These are phyloP conservation scores for Syncerus caffer DNA, from an alignment of 2,797 vertebrate species.

Conservation along the genomic window DNA sequence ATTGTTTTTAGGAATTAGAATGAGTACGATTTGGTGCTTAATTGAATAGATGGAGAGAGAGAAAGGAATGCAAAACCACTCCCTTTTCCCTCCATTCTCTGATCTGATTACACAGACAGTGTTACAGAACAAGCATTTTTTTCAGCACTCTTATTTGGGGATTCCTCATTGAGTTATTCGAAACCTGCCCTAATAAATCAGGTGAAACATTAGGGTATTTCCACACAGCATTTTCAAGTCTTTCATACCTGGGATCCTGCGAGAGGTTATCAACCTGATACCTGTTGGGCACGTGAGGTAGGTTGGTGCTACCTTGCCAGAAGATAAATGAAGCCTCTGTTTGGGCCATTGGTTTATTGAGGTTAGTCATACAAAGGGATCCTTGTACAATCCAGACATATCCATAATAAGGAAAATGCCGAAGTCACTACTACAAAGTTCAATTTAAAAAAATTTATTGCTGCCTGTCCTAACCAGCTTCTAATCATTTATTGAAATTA, in stretches of 20 bases:
- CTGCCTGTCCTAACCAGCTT: slow-evolving; percentile 24
- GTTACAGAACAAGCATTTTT: background rate
- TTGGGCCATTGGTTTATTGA: slow-evolving; percentile 40
- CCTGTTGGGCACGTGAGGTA: background rate
- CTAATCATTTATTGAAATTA: slow-evolving; percentile 68
- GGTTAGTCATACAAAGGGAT: slow-evolving; percentile 50
- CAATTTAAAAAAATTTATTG: slow-evolving; percentile 15
- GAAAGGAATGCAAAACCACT: background rate
- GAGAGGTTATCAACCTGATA: background rate
- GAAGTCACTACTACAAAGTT: slow-evolving; percentile 47
- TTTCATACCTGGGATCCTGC: background rate
- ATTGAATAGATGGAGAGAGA: background rate
- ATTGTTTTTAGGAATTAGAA: background rate
- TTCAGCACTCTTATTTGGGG: background rate
- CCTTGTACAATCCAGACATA: slow-evolving; percentile 53
- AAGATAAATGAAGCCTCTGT: slow-evolving; percentile 46
- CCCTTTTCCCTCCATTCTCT: background rate
- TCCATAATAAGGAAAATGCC: slow-evolving; percentile 55
- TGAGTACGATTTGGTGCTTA: background rate
- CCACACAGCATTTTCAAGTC: background rate
- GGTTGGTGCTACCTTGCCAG: background rate
- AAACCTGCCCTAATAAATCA: background rate
- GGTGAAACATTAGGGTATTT: background rate
- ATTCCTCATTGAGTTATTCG: background rate
- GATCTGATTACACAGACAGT: background rate